These are phyloP conservation scores for Sceliomorpha sp. DNA, from an alignment of 2,888 invertebrate genomes.

Conservation along the genomic window DNA sequence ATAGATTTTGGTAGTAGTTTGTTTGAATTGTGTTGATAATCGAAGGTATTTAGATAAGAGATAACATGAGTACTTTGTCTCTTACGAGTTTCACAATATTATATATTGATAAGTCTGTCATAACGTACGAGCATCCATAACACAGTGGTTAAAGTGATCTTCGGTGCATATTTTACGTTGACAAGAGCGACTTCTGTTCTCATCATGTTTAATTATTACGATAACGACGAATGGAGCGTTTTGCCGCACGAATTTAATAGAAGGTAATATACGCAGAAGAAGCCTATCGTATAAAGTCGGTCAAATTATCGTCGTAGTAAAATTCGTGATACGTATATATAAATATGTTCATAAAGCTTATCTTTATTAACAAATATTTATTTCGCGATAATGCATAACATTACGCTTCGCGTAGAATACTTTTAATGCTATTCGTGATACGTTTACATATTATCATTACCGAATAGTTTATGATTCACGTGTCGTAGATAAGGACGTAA, in stretches of 20 bases:
- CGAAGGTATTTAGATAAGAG: constrained; percentile 73
- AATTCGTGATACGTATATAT: neutral
- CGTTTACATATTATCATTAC: neutral
- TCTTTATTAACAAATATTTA: constrained; percentile 8
- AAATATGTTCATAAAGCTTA: constrained; percentile 7
- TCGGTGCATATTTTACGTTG: constrained; percentile 10
- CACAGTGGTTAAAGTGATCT: no score
- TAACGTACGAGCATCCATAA: constrained; percentile 19
- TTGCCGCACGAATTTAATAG: constrained; percentile 92
- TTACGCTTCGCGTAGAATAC: neutral
- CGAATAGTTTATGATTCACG: neutral
- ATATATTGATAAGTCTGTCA: constrained; percentile 62
- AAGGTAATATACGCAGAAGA: constrained; percentile 83
- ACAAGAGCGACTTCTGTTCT: constrained; percentile 11
- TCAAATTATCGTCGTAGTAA: neutral
- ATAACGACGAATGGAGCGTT: constrained; percentile 90
- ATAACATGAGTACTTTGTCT: constrained; percentile 69
- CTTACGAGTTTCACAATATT: constrained; percentile 60
- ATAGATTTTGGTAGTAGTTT: constrained; percentile 1
- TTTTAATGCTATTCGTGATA: neutral
- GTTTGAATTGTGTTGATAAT: constrained; percentile 28
- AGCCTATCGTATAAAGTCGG: neutral
- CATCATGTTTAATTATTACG: constrained; percentile 85
- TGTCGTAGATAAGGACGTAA: neutral
- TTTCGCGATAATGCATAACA: neutral